Evolutionary conservation across 1,140 invertebrate species (phyloP), one percentile per base, ranked within the genome.

Genomic region (Hormaphis cornu): DNA sequence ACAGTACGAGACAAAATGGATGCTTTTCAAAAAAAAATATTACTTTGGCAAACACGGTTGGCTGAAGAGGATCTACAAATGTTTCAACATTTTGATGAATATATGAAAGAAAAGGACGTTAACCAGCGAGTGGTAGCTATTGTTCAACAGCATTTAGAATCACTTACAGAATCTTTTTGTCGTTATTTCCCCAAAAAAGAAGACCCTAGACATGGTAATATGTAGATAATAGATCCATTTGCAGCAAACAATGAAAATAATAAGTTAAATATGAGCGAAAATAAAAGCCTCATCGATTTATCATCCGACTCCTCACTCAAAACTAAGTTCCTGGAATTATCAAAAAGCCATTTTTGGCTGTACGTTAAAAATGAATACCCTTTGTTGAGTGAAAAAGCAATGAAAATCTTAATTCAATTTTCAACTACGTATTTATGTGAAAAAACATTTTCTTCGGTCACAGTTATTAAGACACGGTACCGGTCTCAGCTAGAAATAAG

Each of bases 361-460:
- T 37, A 37, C 63, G 33, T 37, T n/a, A n/a, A n/a, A n/a, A n/a
- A n/a, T n/a, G n/a, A n/a, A n/a, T n/a, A n/a, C n/a, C n/a, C n/a
- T n/a, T 26, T 70, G 22, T 9, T 69, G 37, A 44, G 61, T 50
- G 46, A 18, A 22, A 53, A 30, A 61, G 69, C 69, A 16, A 6
- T 50, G 9, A 70, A 70, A 50, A 7, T 30, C 16, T 46, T 72
- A 48, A 24, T 70, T 24, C 53, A 69, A 30, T 70, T 70, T 71
- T 59, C 53, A 50, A 46, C 71, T 16, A 61, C 71, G 56, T 56
- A 35, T 70, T 70, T 70, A n/a, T n/a, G n/a, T n/a, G n/a, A n/a
- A n/a, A n/a, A n/a, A n/a, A n/a, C n/a, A n/a, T n/a, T n/a, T n/a
- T 72, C 71, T 44, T 26, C 56, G 18, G n/a, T 72, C 33, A 63